A percentile compares a stretch with the other conserved stretches of the same genome.
Evolutionary conservation across 2,797 vertebrate genomes (phyloP).

Genomic region (Aphelocoma californica): DNA sequence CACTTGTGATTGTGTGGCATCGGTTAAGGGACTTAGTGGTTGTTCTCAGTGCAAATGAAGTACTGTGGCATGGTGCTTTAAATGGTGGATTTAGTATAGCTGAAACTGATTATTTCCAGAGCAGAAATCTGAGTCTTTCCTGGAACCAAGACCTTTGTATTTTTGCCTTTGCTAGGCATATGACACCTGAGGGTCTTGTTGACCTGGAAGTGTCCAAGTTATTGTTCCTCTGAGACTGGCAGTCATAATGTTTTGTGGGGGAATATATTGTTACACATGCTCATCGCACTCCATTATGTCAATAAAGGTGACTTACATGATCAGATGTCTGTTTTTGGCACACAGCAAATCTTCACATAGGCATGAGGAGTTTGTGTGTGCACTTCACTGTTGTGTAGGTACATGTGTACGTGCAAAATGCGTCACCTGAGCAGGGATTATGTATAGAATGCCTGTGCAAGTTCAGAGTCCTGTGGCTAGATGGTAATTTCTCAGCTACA

Average conservation of each 20-base stretch:
- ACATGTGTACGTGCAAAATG: not conserved
- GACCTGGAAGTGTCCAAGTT: not conserved
- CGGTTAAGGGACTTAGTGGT: not conserved
- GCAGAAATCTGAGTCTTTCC: not conserved
- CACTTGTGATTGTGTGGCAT: not conserved
- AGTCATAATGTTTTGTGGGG: not conserved
- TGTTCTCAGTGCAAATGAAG: not conserved
- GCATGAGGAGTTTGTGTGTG: not conserved
- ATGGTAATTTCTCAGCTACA: not conserved
- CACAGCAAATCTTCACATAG: not conserved
- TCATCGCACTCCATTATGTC: not conserved
- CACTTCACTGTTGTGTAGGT: not conserved
- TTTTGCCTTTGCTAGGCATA: not conserved
- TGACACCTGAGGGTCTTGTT: not conserved
- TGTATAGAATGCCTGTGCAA: not conserved
- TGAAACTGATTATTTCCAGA: not conserved
- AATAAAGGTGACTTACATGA: not conserved
- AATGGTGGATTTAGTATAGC: not conserved
- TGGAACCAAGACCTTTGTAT: not conserved
- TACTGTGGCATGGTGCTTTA: not conserved
- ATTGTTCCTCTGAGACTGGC: not conserved
- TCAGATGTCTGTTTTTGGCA: not conserved
- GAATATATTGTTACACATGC: not conserved
- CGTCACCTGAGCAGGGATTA: not conserved
- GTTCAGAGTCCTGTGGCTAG: not conserved